Base-by-base conservation (phyloP, 1,140 invertebrate genomes). In the Drosophila tsacasi region DNA sequence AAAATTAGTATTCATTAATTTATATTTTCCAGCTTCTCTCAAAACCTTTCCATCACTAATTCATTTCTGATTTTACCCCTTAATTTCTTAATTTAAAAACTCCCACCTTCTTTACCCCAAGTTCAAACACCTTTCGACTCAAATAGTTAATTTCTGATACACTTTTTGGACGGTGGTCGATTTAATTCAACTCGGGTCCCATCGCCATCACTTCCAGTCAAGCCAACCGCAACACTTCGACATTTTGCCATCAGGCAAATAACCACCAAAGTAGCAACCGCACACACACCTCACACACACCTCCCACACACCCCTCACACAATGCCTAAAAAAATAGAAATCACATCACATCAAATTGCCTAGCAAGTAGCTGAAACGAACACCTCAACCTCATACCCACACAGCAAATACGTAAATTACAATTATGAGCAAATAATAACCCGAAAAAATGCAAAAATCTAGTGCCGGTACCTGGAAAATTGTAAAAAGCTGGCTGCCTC, bases 381-480 rank as follows among this genome's bases (percentile, higher is more conserved):
- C 40, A n/a, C 27, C 5, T 12, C 9, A 25, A 21, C 8, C 47
- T 12, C 47, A 19, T 17, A 23, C 69, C 77, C 76, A 78, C 80
- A 89, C 77, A 62, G 68, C 85, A 90, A 90, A 89, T 81, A 90
- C 84, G 81, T 89, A 89, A 89, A 89, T 89, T 89, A 89, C 84
- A 89, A 89, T 89, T 89, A 89, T 90, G 85, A 79, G 77, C 84
- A 89, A 90, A 89, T 89, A 89, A 89, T 90, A 89, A 76, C 81
- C 85, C 85, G 81, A 89, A 89, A 87, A 89, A 89, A 83, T 83
- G 65, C 69, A 84, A 76, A 83, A 86, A 76, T 60, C 42, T 63
- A 79, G 72, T 63, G 66, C 40, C 52, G 60, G 52, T 81, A 78
- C 77, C 72, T 81, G 61, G 84, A 80, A 87, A 83, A 87, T 78